These are phyloP conservation scores for Casuarius casuarius DNA, from an alignment of 2,113 vertebrate genomes.

Conservation along the genomic window DNA sequence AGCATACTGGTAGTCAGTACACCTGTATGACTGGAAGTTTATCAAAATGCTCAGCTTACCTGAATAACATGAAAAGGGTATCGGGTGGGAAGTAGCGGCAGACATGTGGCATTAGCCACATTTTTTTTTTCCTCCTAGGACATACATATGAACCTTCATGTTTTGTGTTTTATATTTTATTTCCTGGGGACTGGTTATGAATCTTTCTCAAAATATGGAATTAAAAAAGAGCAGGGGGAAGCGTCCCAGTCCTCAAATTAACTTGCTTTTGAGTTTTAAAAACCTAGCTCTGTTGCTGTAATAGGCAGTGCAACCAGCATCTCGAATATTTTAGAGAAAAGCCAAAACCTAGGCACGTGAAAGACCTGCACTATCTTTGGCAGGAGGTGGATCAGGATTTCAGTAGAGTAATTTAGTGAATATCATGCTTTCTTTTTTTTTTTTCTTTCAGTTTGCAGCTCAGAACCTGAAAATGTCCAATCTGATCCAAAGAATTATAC, in stretches of 20 bases:
- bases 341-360: background rate
- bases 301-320: background rate
- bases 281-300: background rate
- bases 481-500: constrained; percentile 89
- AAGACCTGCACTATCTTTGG: background rate
- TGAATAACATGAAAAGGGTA: background rate
- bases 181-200: background rate
- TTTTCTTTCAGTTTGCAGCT: constrained; percentile 89
- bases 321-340: background rate
- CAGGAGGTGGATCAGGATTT: background rate
- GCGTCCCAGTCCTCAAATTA: background rate
- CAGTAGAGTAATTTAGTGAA: constrained; percentile 6
- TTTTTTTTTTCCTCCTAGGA: background rate
- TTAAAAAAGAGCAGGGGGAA: background rate
- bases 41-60: background rate
- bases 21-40: background rate
- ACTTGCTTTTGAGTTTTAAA: background rate
- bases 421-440: background rate
- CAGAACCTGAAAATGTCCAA: constrained; percentile 93
- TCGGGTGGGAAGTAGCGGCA: background rate
- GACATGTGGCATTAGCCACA: background rate
- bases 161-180: background rate
- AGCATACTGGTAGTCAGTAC: background rate
- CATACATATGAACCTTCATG: background rate
- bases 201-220: background rate